phyloP scores from a whole-genome alignment of 1,140 invertebrate genomes.

The Drosophila setifemur region DNA sequence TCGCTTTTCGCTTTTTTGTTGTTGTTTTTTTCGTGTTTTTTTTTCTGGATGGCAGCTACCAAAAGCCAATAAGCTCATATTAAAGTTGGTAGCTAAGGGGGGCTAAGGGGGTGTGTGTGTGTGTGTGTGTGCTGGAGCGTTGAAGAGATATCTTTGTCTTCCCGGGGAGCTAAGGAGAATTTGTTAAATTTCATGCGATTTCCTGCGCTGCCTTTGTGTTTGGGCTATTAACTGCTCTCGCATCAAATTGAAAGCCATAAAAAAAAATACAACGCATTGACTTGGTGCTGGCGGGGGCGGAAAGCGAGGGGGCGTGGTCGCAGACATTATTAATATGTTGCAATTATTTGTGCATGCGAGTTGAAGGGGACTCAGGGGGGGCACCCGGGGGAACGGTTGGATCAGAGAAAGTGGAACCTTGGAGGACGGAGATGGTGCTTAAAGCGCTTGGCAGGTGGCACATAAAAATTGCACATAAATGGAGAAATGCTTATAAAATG shows the following conservation, averaged over 20 bases:
- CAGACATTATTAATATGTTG: constrained; percentile 61
- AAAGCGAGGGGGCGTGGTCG: background rate
- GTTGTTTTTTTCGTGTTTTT: background rate
- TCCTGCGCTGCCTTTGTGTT: constrained; percentile 33
- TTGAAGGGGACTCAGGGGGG: too few species aligned
- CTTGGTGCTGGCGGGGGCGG: background rate
- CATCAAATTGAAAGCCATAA: constrained; percentile 57
- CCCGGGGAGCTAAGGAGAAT: constrained; percentile 27
- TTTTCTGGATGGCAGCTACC: constrained; percentile 15
- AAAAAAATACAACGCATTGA: too few species aligned
- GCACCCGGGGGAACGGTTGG: background rate
- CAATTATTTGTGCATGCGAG: constrained; percentile 60
- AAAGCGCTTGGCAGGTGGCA: constrained; percentile 14
- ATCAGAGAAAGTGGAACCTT: too few species aligned
- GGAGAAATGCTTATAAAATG: constrained; percentile 15
- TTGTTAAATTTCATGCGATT: constrained; percentile 65
- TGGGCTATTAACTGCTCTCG: constrained; percentile 57
- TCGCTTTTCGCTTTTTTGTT: background rate
- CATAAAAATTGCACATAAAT: constrained; percentile 44
- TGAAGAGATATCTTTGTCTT: constrained; percentile 36
- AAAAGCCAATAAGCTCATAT: constrained; percentile 72
- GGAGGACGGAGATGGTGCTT: too few species aligned
- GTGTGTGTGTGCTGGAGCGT: too few species aligned
- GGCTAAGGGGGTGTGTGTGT: too few species aligned
- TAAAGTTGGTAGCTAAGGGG: constrained; percentile 29